Percentiles rank a stretch among this genome's conserved stretches.
These are phyloP conservation scores for Papilio gigon DNA, from an alignment of 2,888 invertebrate species.

Conservation along the genomic window DNA sequence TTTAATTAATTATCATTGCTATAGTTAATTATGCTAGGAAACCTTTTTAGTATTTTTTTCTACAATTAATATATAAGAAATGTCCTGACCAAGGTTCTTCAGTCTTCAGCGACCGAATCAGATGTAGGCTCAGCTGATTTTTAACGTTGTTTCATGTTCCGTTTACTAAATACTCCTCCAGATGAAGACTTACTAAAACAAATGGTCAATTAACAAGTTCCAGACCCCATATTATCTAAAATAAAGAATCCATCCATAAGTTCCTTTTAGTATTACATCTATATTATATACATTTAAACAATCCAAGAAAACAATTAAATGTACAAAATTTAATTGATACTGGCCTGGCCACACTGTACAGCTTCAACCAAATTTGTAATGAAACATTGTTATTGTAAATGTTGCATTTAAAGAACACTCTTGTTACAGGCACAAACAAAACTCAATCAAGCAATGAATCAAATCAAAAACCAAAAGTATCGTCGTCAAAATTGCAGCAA, in stretches of 20 bases:
- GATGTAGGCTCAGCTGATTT: constrained; percentile 5
- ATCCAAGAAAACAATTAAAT: no score
- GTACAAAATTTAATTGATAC: no score
- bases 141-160: neutral
- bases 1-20: no score
- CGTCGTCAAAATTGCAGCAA: constrained; percentile 45
- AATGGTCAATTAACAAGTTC: no score
- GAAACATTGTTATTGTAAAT: neutral
- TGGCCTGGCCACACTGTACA: no score
- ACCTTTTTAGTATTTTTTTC: no score
- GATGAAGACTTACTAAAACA: neutral
- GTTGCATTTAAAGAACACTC: constrained; percentile 2
- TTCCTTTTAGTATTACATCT: neutral
- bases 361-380: neutral
- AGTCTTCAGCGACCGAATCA: neutral
- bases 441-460: constrained; percentile 46
- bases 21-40: no score
- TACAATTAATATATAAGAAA: no score
- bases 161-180: neutral
- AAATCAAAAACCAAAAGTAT: constrained; percentile 49
- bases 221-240: neutral
- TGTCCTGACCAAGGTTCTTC: neutral
- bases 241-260: neutral
- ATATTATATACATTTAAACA: no score
- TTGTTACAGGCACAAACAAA: constrained; percentile 54